A percentile compares a stretch with the other conserved stretches of the same genome.
phyloP scores from a whole-genome alignment of 2,888 invertebrate species.

The Drosophila mayaguana region DNA sequence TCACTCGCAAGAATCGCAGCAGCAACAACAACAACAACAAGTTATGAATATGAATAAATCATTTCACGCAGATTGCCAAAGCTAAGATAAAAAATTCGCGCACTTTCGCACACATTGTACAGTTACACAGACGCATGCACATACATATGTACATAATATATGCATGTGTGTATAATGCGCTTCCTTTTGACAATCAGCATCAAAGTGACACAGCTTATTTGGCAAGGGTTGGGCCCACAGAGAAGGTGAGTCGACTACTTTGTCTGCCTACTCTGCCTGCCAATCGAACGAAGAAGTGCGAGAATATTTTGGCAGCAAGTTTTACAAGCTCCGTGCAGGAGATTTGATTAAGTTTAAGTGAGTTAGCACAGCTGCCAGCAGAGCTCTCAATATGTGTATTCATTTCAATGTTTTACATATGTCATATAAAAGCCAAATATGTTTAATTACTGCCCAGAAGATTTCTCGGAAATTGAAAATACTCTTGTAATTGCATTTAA shows the following conservation, averaged over 20 bases:
- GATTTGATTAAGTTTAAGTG: conserved; percentile 31
- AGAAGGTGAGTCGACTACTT: not conserved
- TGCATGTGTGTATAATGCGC: conserved; percentile 10
- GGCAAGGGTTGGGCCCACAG: conserved; percentile 1
- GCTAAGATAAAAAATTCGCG: conserved; percentile 60
- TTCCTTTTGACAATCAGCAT: conserved; percentile 67
- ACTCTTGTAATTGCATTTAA: not conserved
- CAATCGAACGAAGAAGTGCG: conserved; percentile 35
- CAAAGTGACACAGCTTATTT: conserved; percentile 50
- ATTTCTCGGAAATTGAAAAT: not conserved
- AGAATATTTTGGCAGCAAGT: conserved; percentile 33
- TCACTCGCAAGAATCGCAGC: conserved; percentile 31
- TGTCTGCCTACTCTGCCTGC: conserved; percentile 10
- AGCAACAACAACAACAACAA: conserved; percentile 43
- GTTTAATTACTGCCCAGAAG: not conserved
- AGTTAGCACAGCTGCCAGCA: conserved; percentile 8
- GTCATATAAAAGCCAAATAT: not conserved
- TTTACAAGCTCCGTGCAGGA: conserved; percentile 31
- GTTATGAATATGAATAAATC: conserved; percentile 82
- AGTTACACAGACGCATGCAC: conserved; percentile 1
- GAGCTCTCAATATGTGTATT: not conserved
- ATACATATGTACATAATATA: conserved; percentile 3
- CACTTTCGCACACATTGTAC: conserved; percentile 44
- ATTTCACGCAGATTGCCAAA: conserved; percentile 80
- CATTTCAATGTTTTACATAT: not conserved